These are phyloP conservation scores for Agrotis exclamationis DNA, from an alignment of 2,888 invertebrate genomes.

Conservation along the genomic window DNA sequence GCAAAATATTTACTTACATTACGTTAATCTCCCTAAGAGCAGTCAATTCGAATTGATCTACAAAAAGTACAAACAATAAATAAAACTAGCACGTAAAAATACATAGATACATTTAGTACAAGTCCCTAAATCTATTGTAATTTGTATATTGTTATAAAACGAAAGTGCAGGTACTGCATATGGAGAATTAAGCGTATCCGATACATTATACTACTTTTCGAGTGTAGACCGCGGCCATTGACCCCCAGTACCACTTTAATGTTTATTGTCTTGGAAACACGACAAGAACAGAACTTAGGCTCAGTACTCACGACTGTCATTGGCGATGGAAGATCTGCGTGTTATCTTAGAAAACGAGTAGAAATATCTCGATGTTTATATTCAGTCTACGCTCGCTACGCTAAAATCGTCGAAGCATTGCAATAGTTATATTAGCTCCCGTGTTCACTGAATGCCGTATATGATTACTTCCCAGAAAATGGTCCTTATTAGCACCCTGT, in stretches of 20 bases:
- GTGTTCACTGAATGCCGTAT: too few species aligned
- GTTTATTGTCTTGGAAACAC: slow-evolving; percentile 48
- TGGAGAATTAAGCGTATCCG: slow-evolving; percentile 86
- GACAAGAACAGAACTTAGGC: slow-evolving; percentile 22
- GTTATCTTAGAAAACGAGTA: slow-evolving; percentile 29
- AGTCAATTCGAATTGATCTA: slow-evolving; percentile 88
- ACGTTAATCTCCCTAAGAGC: slow-evolving; percentile 87
- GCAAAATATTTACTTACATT: slow-evolving; percentile 84
- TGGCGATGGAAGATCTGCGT: slow-evolving; percentile 46
- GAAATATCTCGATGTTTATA: slow-evolving; percentile 31
- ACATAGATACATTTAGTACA: slow-evolving; percentile 80
- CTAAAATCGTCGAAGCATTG: slow-evolving; percentile 24
- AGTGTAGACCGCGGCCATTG: slow-evolving; percentile 54
- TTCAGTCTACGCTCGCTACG: slow-evolving; percentile 31
- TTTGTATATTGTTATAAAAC: slow-evolving; percentile 86
- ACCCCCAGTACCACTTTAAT: neutral
- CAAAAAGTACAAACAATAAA: slow-evolving; percentile 85
- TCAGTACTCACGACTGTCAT: slow-evolving; percentile 12
- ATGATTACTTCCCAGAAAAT: too few species aligned
- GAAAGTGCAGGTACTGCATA: slow-evolving; percentile 86
- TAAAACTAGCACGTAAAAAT: slow-evolving; percentile 81
- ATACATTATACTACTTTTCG: slow-evolving; percentile 69
- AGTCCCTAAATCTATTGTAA: slow-evolving; percentile 80
- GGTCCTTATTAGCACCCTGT: too few species aligned
- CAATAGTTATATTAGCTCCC: neutral